Percentiles rank a stretch among this genome's conserved stretches.
Evolutionary conservation across 2,113 vertebrate species (phyloP).

Genomic region (Equus quagga): DNA sequence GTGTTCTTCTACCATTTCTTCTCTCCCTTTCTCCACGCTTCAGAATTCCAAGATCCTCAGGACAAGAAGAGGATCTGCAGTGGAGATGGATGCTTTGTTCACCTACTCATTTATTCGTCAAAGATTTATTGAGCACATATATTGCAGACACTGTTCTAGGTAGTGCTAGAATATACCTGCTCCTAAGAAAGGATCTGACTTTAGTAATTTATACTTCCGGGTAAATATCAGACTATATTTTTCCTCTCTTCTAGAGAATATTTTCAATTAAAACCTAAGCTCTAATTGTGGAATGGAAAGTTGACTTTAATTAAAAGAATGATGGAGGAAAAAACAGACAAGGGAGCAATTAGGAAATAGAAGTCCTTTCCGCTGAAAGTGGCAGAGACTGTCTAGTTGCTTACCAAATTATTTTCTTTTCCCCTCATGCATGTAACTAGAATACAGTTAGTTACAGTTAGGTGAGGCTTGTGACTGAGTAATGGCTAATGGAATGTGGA

Average conservation of each 20-base stretch:
- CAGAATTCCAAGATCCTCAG: not conserved
- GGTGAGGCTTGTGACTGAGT: not conserved
- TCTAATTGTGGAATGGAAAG: not conserved
- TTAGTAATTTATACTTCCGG: not conserved
- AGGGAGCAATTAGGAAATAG: not conserved
- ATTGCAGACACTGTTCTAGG: not conserved
- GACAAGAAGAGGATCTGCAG: not conserved
- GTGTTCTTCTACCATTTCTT: not conserved
- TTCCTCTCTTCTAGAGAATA: not conserved
- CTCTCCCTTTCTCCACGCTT: not conserved
- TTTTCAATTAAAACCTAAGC: not conserved
- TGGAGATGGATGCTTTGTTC: not conserved
- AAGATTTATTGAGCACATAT: not conserved
- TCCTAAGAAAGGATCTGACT: not conserved
- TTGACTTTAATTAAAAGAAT: slow-evolving; percentile 16
- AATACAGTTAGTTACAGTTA: not conserved
- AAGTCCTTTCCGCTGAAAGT: not conserved
- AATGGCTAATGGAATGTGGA: not conserved
- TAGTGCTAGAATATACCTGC: not conserved
- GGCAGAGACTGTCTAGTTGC: not conserved
- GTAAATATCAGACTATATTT: not conserved
- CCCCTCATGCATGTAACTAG: not conserved
- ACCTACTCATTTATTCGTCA: not conserved
- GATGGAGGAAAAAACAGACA: not conserved
- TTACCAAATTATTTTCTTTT: slow-evolving; percentile 18